Percentiles rank a stretch among this genome's conserved stretches.
Conservation (phyloP, 2,113 vertebrate genomes). For the Nyctereutes procyonoides region DNA sequence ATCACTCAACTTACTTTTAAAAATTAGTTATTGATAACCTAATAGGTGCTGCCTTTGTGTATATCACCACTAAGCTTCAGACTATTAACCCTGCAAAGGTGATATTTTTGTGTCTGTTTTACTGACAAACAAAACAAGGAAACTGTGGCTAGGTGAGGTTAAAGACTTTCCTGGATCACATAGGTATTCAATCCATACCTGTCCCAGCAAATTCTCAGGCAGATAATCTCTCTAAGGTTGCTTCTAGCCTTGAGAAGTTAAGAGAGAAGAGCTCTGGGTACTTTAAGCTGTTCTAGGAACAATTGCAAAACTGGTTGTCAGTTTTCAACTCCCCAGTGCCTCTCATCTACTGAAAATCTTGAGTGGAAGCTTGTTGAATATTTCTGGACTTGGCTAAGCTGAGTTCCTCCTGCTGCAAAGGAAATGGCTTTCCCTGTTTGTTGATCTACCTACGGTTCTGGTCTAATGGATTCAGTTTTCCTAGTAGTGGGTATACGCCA, state of each 20-base stretch:
- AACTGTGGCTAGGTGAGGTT: background rate
- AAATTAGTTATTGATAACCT: conserved; percentile 23
- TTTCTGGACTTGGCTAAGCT: background rate
- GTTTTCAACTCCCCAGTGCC: conserved; percentile 20
- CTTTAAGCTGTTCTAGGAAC: conserved; percentile 20
- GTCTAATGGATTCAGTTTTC: background rate
- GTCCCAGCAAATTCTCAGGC: background rate
- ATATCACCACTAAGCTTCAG: conserved; percentile 18
- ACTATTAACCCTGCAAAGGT: background rate
- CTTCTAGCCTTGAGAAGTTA: background rate
- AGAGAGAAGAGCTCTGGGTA: background rate
- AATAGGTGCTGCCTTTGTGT: background rate
- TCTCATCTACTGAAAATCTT: conserved; percentile 18
- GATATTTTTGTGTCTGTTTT: conserved; percentile 23
- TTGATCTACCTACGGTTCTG: background rate
- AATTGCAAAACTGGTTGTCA: conserved; percentile 35
- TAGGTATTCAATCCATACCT: background rate
- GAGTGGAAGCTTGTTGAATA: background rate
- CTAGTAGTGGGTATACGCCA: background rate
- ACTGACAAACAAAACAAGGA: background rate
- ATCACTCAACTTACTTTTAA: background rate
- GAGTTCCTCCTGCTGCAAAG: conserved; percentile 14
- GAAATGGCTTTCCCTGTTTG: conserved; percentile 42
- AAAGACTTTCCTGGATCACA: background rate
- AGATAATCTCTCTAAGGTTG: background rate